Evolutionary conservation across 2,888 invertebrate species (phyloP).

Genomic region (Metellina segmentata): DNA sequence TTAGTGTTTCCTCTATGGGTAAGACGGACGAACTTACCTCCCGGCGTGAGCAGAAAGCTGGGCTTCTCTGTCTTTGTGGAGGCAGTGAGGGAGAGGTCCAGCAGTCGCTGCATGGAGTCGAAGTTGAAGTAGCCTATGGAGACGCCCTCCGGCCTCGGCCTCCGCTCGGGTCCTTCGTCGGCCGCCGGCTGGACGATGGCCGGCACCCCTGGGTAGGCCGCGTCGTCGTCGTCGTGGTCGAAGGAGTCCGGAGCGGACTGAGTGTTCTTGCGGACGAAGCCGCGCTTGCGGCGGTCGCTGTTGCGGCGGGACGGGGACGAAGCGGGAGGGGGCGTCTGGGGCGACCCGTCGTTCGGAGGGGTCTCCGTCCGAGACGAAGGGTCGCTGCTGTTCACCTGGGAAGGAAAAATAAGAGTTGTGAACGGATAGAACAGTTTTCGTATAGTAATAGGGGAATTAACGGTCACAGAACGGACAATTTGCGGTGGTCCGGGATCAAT

Average conservation of each 20-base stretch:
- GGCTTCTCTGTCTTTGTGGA: constrained; percentile 71
- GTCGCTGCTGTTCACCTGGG: constrained; percentile 51
- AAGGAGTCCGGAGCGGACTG: constrained; percentile 81
- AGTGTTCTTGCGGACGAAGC: constrained; percentile 80
- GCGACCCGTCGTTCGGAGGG: constrained; percentile 58
- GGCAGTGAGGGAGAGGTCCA: constrained; percentile 73
- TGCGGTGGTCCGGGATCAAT: no score
- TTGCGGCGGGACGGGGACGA: constrained; percentile 54
- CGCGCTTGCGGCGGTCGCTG: constrained; percentile 79
- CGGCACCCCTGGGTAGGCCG: constrained; percentile 24
- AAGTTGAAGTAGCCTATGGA: constrained; percentile 76
- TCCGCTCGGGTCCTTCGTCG: neutral
- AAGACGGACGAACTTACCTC: constrained; percentile 61
- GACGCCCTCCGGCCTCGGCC: neutral
- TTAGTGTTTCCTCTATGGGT: no score
- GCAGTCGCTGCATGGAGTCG: constrained; percentile 77
- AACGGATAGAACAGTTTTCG: neutral
- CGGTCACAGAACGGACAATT: no score
- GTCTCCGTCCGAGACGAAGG: constrained; percentile 73
- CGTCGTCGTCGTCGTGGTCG: constrained; percentile 78
- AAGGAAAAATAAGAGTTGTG: neutral
- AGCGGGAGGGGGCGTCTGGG: constrained; percentile 34
- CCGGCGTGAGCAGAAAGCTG: constrained; percentile 74
- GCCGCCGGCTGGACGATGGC: constrained; percentile 42
- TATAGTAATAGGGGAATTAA: no score